Percentiles rank a stretch among this genome's conserved stretches.
phyloP scores from a whole-genome alignment of 1,140 invertebrate genomes.

The Drosophila equinoxialis region DNA sequence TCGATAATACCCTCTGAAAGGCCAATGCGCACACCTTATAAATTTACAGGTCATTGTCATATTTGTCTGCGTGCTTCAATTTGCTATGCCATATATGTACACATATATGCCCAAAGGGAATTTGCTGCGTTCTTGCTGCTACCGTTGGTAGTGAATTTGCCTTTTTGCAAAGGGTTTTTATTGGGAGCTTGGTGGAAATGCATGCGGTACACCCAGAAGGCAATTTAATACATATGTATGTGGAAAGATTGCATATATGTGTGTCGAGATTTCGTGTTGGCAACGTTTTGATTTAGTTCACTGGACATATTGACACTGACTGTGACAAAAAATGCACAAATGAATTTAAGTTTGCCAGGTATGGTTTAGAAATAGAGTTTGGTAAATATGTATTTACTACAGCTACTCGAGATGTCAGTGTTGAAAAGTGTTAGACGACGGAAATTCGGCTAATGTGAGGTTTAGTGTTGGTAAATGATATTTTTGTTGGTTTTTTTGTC shows the following conservation, averaged over 20 bases:
- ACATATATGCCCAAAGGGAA: neutral
- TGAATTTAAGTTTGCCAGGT: no score
- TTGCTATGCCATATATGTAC: neutral
- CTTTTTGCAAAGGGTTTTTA: neutral
- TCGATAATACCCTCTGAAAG: neutral
- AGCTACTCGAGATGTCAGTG: no score
- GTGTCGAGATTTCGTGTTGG: neutral
- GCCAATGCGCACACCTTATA: neutral
- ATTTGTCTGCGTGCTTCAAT: neutral
- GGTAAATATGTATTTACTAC: no score
- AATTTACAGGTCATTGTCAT: slow-evolving; percentile 9
- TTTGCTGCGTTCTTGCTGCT: neutral
- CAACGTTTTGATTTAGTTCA: slow-evolving; percentile 5
- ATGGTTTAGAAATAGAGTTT: no score
- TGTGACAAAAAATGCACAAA: no score
- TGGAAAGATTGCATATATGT: neutral
- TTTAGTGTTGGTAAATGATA: no score
- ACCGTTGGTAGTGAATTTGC: neutral
- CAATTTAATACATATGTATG: neutral
- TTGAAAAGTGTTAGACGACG: no score
- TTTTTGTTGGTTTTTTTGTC: no score
- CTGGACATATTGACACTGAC: neutral
- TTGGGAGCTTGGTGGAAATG: neutral
- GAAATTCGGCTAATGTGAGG: no score
- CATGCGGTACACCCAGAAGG: neutral